A percentile compares a stretch with the other conserved stretches of the same genome.
These are phyloP conservation scores for Nomada ferruginata DNA, from an alignment of 2,888 invertebrate genomes.

Conservation along the genomic window DNA sequence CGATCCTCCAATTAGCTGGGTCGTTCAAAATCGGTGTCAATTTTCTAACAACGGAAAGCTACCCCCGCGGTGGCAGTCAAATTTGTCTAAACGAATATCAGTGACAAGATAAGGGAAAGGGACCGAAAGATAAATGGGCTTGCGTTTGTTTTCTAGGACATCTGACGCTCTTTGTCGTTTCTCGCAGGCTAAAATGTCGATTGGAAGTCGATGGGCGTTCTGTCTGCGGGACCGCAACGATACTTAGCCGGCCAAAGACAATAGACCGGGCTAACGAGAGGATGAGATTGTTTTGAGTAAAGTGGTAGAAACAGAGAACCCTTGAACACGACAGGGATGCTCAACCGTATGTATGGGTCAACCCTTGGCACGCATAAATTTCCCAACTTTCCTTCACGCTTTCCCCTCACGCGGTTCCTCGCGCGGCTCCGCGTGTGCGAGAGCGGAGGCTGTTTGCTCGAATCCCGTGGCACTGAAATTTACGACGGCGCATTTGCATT, in stretches of 20 bases:
- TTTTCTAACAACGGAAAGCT: neutral
- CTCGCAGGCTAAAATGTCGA: slow-evolving; percentile 23
- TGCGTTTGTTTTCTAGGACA: slow-evolving; percentile 51
- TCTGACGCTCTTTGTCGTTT: slow-evolving; percentile 52
- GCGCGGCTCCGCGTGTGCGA: no score
- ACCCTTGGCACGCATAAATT: slow-evolving; percentile 49
- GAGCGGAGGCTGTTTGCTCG: slow-evolving; percentile 1
- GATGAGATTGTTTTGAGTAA: slow-evolving; percentile 71
- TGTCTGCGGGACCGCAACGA: slow-evolving; percentile 50
- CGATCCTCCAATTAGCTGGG: neutral
- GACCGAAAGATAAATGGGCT: slow-evolving; percentile 53
- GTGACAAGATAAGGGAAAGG: slow-evolving; percentile 6
- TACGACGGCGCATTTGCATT: slow-evolving; percentile 55
- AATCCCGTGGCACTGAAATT: slow-evolving; percentile 32
- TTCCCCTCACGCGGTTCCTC: slow-evolving; percentile 42
- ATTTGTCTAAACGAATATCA: slow-evolving; percentile 26
- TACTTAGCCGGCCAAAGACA: slow-evolving; percentile 63
- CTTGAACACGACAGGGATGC: slow-evolving; percentile 25
- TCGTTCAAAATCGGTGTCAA: neutral
- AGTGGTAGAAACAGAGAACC: slow-evolving; percentile 62
- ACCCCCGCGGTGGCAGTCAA: no score
- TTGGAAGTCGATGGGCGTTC: slow-evolving; percentile 43
- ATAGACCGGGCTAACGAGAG: slow-evolving; percentile 67
- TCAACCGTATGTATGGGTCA: slow-evolving; percentile 14
- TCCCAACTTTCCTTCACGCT: slow-evolving; percentile 50